These are phyloP conservation scores for Gadopsis bispinosus DNA, from an alignment of 2,797 vertebrate genomes.

Conservation along the genomic window DNA sequence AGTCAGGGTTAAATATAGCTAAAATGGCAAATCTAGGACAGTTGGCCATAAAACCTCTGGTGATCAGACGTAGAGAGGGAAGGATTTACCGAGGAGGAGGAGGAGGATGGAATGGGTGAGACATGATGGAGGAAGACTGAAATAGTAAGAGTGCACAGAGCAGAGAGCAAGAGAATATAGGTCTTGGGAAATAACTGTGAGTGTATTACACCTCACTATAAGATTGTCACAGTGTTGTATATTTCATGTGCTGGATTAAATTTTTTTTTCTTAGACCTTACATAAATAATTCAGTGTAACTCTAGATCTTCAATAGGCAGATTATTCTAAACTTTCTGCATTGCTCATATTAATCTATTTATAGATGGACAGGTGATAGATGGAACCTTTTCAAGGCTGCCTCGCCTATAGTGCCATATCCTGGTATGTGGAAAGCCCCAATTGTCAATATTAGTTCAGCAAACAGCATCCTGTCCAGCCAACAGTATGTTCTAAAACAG, in stretches of 20 bases:
- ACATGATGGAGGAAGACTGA: conserved; percentile 59
- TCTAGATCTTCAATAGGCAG: background rate
- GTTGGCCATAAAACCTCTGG: conserved; percentile 72
- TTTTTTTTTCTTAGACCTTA: background rate
- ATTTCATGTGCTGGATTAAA: background rate
- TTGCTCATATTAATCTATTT: conserved; percentile 10
- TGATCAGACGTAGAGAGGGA: conserved; percentile 63
- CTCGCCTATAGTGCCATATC: conserved; percentile 49
- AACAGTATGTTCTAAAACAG: conserved; percentile 30
- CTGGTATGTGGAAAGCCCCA: conserved; percentile 51
- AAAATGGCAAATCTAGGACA: conserved; percentile 78
- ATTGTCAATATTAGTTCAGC: conserved; percentile 72
- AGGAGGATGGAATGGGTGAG: conserved; percentile 53
- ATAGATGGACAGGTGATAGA: conserved; percentile 28
- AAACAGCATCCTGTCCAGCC: conserved; percentile 57
- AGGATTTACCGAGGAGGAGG: conserved; percentile 60
- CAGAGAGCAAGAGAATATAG: conserved; percentile 38
- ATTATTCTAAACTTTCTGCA: background rate
- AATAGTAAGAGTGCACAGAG: conserved; percentile 43
- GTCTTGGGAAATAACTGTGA: conserved; percentile 11
- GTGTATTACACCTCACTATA: conserved; percentile 4
- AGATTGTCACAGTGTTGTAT: conserved; percentile 1
- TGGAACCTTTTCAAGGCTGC: conserved; percentile 34
- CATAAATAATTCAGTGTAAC: background rate
- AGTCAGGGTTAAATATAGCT: conserved; percentile 73